Base-by-base conservation (phyloP, 1,140 invertebrate species). In the Holotrichia oblita region DNA sequence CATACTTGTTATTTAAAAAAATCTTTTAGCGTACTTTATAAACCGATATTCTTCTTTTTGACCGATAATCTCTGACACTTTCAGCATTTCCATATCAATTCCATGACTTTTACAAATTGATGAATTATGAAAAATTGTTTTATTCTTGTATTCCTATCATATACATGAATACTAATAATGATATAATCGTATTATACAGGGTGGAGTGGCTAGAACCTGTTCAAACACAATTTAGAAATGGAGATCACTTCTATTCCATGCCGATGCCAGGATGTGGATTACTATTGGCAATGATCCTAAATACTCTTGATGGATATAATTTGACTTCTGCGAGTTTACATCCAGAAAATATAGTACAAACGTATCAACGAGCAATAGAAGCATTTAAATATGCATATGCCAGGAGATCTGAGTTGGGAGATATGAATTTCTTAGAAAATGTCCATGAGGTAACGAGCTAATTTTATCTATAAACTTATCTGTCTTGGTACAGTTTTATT, bases 321-420 rank as follows among this genome's bases (percentile, higher is more conserved):
- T 91, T 95, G 61, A 91, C 87, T 0, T 78, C 86, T 0, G 84
- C 88, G 0, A 91, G 88, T 84, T 88, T 92, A 73, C 85, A 89
- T 48, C 87, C 88, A 73, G 87, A 88, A 0, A 88, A 91, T 6
- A 91, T 89, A 12, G 89, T 93, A 1, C 85, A 90, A 0, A 96
- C 94, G 0, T 94, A 95, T 86, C 97, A 98, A 84, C 91, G 95
- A 79, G 94, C 98, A 34, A 89, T 94, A 14, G 98, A 99, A 87
- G 91, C 96, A 0, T 94, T 97, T 81, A 99, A 99, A 86, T 97
- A 95, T 87, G 95, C 95, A 0, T 99, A 94, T 85, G 97, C 96
- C 0, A 90, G 91, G 73, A 90, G 97, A 78, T 93, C 93, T 6
- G 89, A 93, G 82, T 85, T 99, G n/a, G 97, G 94, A 0, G 98